phyloP scores from a whole-genome alignment of 2,797 vertebrate species.

The Falco novaeseelandiae region DNA sequence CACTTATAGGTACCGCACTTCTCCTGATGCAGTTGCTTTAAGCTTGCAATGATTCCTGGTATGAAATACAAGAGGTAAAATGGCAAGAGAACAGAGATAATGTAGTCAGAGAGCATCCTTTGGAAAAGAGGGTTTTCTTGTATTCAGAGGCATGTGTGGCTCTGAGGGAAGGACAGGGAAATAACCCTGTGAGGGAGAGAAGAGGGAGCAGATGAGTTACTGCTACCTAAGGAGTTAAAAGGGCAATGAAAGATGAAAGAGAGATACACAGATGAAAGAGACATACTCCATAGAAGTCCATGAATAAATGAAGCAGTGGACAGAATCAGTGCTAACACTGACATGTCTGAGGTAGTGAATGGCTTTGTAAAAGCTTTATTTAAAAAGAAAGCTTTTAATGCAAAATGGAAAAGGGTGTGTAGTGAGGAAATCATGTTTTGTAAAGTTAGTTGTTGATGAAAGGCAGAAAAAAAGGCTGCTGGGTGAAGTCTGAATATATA shows the following conservation, averaged over 20 bases:
- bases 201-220: background rate
- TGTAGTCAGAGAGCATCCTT: background rate
- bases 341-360: constrained; percentile 18
- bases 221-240: constrained; percentile 37
- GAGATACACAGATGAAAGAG: constrained; percentile 38
- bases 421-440: constrained; percentile 17
- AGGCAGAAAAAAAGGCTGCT: background rate
- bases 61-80: background rate
- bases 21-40: background rate
- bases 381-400: constrained; percentile 49
- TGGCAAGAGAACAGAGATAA: background rate
- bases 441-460: constrained; percentile 22
- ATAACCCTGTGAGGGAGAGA: background rate
- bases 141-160: background rate
- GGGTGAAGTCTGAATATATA: background rate
- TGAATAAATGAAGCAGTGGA: constrained; percentile 48
- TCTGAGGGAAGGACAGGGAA: background rate
- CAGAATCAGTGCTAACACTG: constrained; percentile 5
- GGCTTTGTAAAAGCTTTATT: constrained; percentile 41
- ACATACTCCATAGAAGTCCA: background rate
- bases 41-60: fast-evolving
- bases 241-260: constrained; percentile 45
- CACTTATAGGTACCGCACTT: background rate
- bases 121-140: background rate
- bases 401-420: constrained; percentile 15